Conservation (phyloP, 35 echinoderm and acorn worm genomes). For the Apostichopus japonicus region DNA sequence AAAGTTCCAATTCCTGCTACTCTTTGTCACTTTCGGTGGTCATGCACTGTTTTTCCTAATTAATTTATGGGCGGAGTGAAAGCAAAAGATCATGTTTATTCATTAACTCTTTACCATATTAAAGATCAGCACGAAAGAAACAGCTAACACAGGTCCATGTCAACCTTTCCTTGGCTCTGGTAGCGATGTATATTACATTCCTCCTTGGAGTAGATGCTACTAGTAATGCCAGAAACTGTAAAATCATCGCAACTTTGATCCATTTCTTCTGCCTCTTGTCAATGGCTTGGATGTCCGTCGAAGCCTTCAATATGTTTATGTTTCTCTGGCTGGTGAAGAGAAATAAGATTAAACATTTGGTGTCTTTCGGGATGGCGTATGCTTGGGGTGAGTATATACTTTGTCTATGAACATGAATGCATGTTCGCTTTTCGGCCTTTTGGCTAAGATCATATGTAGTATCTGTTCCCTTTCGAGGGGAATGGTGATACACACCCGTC, state of each 20-base stretch:
- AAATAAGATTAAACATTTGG: conserved; percentile 19
- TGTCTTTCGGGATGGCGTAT: neutral
- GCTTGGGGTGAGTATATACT: conserved; percentile 18
- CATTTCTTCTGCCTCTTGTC: conserved; percentile 37
- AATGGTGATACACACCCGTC: no score
- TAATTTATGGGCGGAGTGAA: no score
- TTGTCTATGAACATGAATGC: no score
- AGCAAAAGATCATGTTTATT: no score
- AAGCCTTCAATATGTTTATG: conserved; percentile 37
- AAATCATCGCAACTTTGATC: conserved; percentile 7
- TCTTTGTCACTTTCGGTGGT: no score
- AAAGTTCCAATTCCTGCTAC: no score
- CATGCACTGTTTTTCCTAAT: no score
- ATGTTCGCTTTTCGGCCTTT: no score
- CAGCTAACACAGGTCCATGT: conserved; percentile 18
- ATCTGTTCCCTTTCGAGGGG: no score
- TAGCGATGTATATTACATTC: conserved; percentile 10
- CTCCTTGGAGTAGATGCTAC: neutral
- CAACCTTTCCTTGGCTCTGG: neutral
- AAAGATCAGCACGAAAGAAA: neutral
- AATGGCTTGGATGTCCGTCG: conserved; percentile 40
- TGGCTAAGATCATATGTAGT: no score
- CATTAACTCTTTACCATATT: no score
- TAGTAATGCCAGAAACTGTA: neutral
- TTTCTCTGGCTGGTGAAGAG: conserved; percentile 1